These are phyloP conservation scores for Dysdera silvatica DNA, from an alignment of 1,140 invertebrate genomes.

Conservation along the genomic window DNA sequence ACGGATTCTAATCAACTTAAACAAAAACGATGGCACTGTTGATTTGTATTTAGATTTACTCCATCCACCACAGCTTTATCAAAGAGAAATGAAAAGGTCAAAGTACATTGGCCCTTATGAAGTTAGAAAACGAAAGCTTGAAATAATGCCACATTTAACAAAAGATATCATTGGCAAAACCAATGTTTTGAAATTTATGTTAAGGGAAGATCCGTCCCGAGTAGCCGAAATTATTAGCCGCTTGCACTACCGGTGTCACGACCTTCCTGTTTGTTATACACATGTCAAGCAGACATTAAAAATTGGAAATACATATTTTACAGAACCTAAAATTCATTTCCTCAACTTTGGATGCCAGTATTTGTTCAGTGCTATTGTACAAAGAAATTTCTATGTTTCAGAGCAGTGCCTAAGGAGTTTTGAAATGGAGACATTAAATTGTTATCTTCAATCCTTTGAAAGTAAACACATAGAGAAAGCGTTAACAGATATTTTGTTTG, in stretches of 20 bases:
- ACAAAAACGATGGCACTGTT: too few relatives aligned
- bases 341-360: neutral
- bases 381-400: neutral
- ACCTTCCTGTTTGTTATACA: neutral
- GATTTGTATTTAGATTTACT: constrained; percentile 5
- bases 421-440: neutral
- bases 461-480: neutral
- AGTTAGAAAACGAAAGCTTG: neutral
- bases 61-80: constrained; percentile 4
- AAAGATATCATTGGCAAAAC: neutral
- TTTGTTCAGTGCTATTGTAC: neutral
- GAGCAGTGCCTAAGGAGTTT: neutral
- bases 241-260: neutral
- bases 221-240: neutral
- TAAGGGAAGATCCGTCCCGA: neutral
- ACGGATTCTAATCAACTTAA: neutral
- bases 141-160: neutral
- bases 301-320: neutral
- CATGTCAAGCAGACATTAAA: neutral
- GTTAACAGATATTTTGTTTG: neutral
- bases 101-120: neutral
- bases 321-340: neutral
- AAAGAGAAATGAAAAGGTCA: neutral
- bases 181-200: neutral
- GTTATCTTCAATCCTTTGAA: neutral